These are phyloP conservation scores for Catonia carolina DNA, from an alignment of 2,888 invertebrate genomes.

Conservation along the genomic window DNA sequence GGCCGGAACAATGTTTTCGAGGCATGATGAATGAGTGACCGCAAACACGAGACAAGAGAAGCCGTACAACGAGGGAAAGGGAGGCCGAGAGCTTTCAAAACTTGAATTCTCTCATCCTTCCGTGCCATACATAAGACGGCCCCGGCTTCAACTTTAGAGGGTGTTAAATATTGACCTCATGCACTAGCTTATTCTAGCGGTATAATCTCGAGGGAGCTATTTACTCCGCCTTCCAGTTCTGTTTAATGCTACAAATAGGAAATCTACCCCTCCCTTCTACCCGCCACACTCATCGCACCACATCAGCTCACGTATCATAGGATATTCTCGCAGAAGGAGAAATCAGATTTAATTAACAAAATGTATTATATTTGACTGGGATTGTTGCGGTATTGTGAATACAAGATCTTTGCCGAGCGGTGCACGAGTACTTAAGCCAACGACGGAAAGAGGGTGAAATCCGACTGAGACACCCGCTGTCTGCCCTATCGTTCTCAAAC, in stretches of 20 bases:
- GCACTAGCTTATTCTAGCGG: background rate
- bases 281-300: background rate
- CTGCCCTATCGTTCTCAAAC: no score
- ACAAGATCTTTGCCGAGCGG: background rate
- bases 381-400: constrained; percentile 12
- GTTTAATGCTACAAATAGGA: constrained; percentile 6
- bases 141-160: constrained; percentile 8
- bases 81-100: background rate
- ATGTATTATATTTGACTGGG: constrained; percentile 14
- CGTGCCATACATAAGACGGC: constrained; percentile 1
- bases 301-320: no score
- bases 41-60: constrained; percentile 3
- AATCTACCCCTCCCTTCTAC: constrained; percentile 1
- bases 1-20: no score
- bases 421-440: no score
- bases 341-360: constrained; percentile 14
- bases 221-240: background rate
- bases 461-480: no score
- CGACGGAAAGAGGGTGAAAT: no score
- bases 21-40: constrained; percentile 11
- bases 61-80: background rate
- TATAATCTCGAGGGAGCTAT: constrained; percentile 13
- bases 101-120: background rate
- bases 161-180: constrained; percentile 20
- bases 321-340: background rate